Evolutionary conservation across 2,113 vertebrate genomes (phyloP).

Genomic region (Apodemus sylvaticus): DNA sequence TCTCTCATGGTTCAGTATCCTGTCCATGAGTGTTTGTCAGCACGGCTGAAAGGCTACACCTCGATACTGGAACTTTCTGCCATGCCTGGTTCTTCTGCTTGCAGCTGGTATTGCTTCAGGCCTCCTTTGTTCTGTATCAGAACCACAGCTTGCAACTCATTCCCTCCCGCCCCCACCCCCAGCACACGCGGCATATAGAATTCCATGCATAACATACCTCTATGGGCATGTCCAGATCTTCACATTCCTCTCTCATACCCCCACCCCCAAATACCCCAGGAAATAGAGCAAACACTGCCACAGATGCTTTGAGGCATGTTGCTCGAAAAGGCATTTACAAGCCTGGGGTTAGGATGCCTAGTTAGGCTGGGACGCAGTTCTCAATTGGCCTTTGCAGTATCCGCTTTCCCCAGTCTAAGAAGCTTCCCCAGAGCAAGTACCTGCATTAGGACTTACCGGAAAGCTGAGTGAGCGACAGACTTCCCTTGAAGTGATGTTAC

Average conservation of each 20-base stretch:
- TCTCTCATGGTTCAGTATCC: neutral
- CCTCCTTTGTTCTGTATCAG: constrained; percentile 58
- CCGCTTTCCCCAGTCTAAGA: neutral
- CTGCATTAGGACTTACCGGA: neutral
- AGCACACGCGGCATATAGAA: constrained; percentile 49
- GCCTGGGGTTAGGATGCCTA: neutral
- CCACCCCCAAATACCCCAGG: constrained; percentile 20
- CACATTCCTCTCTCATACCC: neutral
- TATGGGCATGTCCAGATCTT: constrained; percentile 55
- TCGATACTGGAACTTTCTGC: neutral
- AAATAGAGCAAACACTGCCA: constrained; percentile 51
- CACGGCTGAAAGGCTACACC: constrained; percentile 1
- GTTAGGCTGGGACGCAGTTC: neutral
- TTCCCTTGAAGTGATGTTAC: neutral
- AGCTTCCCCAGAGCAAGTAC: constrained; percentile 7
- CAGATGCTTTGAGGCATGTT: constrained; percentile 29
- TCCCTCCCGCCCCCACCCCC: neutral
- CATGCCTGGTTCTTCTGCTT: neutral
- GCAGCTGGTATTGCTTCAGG: constrained; percentile 50
- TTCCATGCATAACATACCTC: constrained; percentile 55
- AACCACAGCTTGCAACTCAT: constrained; percentile 12
- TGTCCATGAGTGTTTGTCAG: neutral
- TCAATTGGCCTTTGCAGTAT: neutral
- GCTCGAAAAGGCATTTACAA: constrained; percentile 32
- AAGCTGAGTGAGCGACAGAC: neutral